Percentiles rank a stretch among this genome's conserved stretches.
Conservation (phyloP, 2,113 vertebrate genomes). For the Telmatochromis sp. region DNA sequence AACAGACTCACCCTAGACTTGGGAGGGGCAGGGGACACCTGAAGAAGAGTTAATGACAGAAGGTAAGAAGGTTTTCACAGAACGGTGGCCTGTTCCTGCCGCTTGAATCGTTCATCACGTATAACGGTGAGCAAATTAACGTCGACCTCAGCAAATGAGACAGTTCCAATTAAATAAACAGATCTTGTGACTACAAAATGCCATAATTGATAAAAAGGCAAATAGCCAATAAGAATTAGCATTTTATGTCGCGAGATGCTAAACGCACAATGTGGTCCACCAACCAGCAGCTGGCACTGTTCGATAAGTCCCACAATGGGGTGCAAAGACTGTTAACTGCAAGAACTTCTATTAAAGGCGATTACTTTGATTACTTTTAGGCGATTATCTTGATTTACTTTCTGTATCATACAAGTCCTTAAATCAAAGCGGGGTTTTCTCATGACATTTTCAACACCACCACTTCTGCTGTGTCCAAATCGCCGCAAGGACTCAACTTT, state of each 20-base stretch:
- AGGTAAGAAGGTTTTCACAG: conserved; percentile 2
- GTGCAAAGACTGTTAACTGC: background rate
- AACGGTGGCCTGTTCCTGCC: background rate
- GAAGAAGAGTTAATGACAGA: conserved; percentile 26
- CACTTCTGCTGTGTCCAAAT: background rate
- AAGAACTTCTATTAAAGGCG: background rate
- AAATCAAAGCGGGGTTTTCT: background rate
- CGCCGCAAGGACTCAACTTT: background rate
- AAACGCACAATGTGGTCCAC: background rate
- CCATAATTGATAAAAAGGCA: background rate
- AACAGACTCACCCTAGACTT: conserved; percentile 74
- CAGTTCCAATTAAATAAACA: background rate
- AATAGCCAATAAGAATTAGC: background rate
- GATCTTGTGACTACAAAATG: background rate
- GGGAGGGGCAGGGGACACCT: conserved; percentile 74
- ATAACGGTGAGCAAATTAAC: background rate
- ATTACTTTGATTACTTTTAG: background rate
- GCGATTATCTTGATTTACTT: background rate
- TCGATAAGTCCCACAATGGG: background rate
- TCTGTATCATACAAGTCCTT: background rate
- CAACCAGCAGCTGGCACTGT: background rate
- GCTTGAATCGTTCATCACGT: background rate
- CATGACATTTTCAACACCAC: background rate
- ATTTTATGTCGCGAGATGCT: background rate
- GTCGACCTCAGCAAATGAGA: background rate